Percentiles rank a stretch among this genome's conserved stretches.
phyloP scores from a whole-genome alignment of 2,113 vertebrate genomes.

The Sciurus niger region DNA sequence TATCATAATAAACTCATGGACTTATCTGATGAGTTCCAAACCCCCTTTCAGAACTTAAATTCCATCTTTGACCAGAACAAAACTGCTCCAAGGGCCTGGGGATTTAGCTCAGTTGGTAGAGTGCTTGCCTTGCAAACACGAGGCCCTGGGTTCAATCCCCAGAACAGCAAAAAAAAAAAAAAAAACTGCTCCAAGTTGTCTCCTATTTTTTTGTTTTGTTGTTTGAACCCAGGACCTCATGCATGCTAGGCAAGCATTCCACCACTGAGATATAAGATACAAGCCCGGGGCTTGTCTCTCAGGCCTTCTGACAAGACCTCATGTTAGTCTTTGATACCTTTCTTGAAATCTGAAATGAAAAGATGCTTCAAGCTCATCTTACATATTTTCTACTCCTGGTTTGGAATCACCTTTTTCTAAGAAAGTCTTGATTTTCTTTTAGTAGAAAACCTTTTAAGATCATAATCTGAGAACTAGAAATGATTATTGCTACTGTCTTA shows the following conservation, averaged over 20 bases:
- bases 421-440: not conserved
- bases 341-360: not conserved
- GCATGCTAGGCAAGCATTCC: no score
- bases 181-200: not conserved
- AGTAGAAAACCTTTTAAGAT: slow-evolving; percentile 21
- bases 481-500: not conserved
- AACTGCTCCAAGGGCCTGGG: not conserved
- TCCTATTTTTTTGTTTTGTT: no score
- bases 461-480: not conserved
- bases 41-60: not conserved
- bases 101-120: no score
- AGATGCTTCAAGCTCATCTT: not conserved
- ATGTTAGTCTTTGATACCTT: not conserved
- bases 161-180: no score
- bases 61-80: not conserved
- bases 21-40: slow-evolving; percentile 1
- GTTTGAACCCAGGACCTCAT: no score
- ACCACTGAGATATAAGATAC: no score
- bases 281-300: not conserved
- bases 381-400: not conserved
- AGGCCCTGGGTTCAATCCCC: no score
- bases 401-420: not conserved
- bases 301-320: not conserved
- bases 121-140: no score
- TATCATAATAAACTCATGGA: not conserved